Evolutionary conservation across 2,797 vertebrate species (phyloP), one percentile per base, ranked within the genome.

Genomic region (Gallinago nigripennis): DNA sequence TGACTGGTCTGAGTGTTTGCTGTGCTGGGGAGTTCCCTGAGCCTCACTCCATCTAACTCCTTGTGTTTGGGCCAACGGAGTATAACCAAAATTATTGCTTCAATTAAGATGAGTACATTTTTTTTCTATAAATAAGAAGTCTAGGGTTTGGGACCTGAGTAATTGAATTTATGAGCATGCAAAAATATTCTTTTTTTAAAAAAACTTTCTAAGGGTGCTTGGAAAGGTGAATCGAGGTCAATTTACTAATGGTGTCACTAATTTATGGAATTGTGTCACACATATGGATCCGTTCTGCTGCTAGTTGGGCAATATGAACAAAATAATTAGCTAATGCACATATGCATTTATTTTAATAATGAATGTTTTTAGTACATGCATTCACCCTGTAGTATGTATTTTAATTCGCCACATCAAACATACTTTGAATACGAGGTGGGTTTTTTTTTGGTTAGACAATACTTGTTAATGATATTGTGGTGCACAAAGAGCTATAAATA

Each of bases 311-410:
- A 82, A 63, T 46, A 8, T 60, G 19, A 89, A 80, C 65, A 60
- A 85, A 85, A 90, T 84, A 80, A 89, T 91, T 82, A 80, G 70
- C 66, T 84, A 93, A 90, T 93, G 61, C 45, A 75, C 45, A 20
- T 51, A 70, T 39, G 12, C 12, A 70, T 91, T 83, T 73, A 64
- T 93, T 92, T 89, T 82, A 78, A 73, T 89, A 83, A 83, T n/a
- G 30, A 70, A 53, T 73, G 9, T 16, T 13, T 81, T 91, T 86
- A 24, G 86, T 81, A 21, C 12, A n/a, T 23, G 7, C 1, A 0
- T 75, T 81, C 20, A 12, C 53, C 53, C 81, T 71, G 11, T 60
- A 68, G 19, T 69, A 33, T 37, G 16, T 58, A 45, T 72, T 94
- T 73, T 84, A 72, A 88, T 86, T 92, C 16, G 28, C 13, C 37